Evolutionary conservation across 2,888 invertebrate species (phyloP), one percentile per base, ranked within the genome.

Genomic region (Pseudococcus jackbeardsleyi): DNA sequence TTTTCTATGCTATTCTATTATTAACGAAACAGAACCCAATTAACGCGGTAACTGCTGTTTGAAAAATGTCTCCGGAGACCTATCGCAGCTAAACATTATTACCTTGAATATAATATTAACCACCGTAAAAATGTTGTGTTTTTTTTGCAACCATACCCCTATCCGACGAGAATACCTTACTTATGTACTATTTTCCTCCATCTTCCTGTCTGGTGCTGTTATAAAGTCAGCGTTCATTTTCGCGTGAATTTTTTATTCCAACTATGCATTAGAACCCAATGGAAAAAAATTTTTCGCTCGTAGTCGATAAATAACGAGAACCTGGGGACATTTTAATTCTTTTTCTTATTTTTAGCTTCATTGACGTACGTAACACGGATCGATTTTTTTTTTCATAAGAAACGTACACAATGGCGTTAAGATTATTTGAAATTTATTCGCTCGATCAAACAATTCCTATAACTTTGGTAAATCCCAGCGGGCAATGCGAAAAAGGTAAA

Each of bases 21-120:
- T 79, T 79, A 79, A 79, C 79, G 42, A 79, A 79, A 79, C 79
- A 79, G 19, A 79, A 79, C 79, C 46, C 79, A 79, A 79, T 79
- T 79, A 79, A 79, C 79, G 79, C 79, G 79, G 79, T 79, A 79
- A 79, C 79, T 42, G 79, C 42, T 79, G 79, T 79, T 79, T 79
- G 79, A 79, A 79, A 79, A 79, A 79, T 42, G 79, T 79, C 79
- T 79, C 79, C n/a, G 79, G 79, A 79, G 79, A 79, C 79, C 79
- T 79, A 79, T 79, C 79, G 79, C 42, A 79, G 42, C 79, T 79
- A 79, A 79, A 79, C 79, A 79, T 79, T 79, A 79, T 79, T 79
- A 79, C 79, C 42, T 79, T 17, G n/a, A 39, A 79, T 79, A 79
- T 79, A 79, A 79, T 79, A 79, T 79, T 79, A 79, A 46, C 79